Conservation (phyloP, 2,888 invertebrate species). For the Agrochola macilenta region DNA sequence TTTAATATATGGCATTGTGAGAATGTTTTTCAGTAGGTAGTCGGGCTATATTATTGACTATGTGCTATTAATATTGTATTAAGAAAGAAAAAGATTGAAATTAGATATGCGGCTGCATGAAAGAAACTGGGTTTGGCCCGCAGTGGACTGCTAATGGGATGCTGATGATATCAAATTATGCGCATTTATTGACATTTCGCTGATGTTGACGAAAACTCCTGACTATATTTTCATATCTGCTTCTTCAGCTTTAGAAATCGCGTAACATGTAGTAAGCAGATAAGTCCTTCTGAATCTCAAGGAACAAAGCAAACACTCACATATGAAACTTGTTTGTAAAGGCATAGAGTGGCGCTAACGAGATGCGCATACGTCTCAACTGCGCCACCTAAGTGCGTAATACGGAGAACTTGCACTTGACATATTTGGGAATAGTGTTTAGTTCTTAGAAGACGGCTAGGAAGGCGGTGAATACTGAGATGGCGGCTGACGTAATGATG, state of each 20-base stretch:
- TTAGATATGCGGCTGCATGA: background rate
- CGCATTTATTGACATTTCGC: no score
- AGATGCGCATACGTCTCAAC: constrained; percentile 82
- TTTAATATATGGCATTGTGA: background rate
- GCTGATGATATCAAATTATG: background rate
- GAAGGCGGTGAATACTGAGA: background rate
- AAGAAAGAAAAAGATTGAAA: background rate
- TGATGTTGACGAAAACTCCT: background rate
- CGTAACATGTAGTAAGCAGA: background rate
- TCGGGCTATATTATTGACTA: background rate
- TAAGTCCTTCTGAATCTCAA: constrained; percentile 10
- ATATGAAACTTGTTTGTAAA: constrained; percentile 43
- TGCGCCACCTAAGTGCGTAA: constrained; percentile 61
- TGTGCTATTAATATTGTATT: background rate
- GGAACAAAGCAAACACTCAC: constrained; percentile 18
- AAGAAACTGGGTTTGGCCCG: background rate
- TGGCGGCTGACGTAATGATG: background rate
- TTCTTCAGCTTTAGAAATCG: background rate
- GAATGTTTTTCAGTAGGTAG: background rate
- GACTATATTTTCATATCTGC: background rate
- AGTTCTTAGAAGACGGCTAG: constrained; percentile 32
- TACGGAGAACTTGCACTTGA: constrained; percentile 79
- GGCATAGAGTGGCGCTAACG: constrained; percentile 77
- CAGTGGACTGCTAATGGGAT: background rate
- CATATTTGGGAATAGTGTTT: constrained; percentile 43